A percentile compares a stretch with the other conserved stretches of the same genome.
phyloP scores from a whole-genome alignment of 2,113 vertebrate species.

The Thermophis baileyi region DNA sequence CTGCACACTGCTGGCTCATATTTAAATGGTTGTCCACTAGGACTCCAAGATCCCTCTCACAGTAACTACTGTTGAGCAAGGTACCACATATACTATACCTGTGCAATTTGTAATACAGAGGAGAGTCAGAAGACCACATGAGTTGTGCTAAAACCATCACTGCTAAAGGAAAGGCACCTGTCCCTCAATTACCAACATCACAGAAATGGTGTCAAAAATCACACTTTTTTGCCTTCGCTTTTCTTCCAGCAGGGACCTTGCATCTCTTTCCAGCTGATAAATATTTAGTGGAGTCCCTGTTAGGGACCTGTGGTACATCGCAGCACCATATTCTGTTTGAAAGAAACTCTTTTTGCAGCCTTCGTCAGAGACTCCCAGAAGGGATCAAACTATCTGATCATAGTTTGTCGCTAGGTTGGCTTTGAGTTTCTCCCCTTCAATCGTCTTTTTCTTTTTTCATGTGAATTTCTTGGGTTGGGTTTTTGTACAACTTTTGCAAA shows the following conservation, averaged over 20 bases:
- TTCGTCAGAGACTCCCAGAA: background rate
- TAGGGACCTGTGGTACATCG: background rate
- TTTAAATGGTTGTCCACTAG: no score
- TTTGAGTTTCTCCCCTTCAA: background rate
- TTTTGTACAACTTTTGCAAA: background rate
- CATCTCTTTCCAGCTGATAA: slow-evolving; percentile 8
- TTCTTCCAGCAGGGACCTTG: background rate
- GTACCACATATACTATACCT: no score
- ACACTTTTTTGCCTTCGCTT: background rate
- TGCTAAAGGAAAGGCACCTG: background rate
- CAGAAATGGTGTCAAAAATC: background rate
- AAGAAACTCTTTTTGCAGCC: background rate
- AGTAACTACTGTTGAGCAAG: no score
- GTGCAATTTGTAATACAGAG: background rate
- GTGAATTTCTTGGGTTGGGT: background rate
- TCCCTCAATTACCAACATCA: background rate
- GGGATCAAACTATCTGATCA: slow-evolving; percentile 16
- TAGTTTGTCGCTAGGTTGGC: slow-evolving; percentile 3
- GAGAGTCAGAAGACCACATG: background rate
- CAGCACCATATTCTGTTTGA: slow-evolving; percentile 6
- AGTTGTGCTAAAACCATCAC: background rate
- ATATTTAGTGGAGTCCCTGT: slow-evolving; percentile 15
- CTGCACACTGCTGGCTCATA: no score
- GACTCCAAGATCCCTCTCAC: no score
- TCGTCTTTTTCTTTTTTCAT: slow-evolving; percentile 1